These are phyloP conservation scores for Drosophila limbata DNA, from an alignment of 2,888 invertebrate genomes.

Conservation along the genomic window DNA sequence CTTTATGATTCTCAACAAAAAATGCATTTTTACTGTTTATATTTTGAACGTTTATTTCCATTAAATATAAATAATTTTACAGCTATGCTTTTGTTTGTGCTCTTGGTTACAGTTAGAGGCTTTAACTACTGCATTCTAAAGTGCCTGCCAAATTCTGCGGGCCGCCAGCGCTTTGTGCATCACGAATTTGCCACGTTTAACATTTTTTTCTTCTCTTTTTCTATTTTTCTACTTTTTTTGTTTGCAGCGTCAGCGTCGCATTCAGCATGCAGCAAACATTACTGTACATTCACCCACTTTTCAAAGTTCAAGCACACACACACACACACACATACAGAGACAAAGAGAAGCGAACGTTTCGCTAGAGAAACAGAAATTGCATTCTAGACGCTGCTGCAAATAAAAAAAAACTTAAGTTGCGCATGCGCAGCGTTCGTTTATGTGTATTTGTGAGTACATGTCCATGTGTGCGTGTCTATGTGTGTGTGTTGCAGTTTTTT, in stretches of 20 bases:
- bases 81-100: constrained; percentile 2
- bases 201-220: constrained; percentile 9
- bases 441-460: constrained; percentile 35
- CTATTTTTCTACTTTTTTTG: background rate
- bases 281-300: constrained; percentile 86
- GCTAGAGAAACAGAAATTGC: constrained; percentile 76
- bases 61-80: background rate
- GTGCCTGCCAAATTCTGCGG: constrained; percentile 45
- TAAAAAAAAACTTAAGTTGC: constrained; percentile 59
- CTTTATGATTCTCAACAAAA: too few relatives aligned
- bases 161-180: constrained; percentile 66
- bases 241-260: constrained; percentile 47
- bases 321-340: constrained; percentile 51
- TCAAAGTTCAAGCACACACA: constrained; percentile 77
- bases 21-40: too few relatives aligned
- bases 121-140: constrained; percentile 46
- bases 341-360: constrained; percentile 49
- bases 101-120: background rate
- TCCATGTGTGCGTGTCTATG: constrained; percentile 32
- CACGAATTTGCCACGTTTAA: constrained; percentile 72
- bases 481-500: constrained; percentile 50
- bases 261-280: constrained; percentile 82
- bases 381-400: constrained; percentile 57
- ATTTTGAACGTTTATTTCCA: too few relatives aligned
- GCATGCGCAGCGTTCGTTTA: constrained; percentile 62